These are phyloP conservation scores for Lordiphosa collinella DNA, from an alignment of 1,140 invertebrate genomes.

Conservation along the genomic window DNA sequence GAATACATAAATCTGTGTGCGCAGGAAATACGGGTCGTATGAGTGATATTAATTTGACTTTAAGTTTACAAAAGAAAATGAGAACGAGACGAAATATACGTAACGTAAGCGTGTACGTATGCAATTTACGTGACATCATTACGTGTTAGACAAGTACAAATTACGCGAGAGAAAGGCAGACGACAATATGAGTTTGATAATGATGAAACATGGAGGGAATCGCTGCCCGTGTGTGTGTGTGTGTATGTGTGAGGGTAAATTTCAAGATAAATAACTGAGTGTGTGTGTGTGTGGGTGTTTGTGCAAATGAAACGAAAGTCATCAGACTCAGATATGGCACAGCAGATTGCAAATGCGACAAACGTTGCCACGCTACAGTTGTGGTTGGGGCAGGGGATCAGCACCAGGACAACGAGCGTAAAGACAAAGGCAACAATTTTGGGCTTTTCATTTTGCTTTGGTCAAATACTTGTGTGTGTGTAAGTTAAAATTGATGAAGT, in stretches of 20 bases:
- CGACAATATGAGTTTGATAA: conserved; percentile 76
- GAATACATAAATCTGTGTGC: conserved; percentile 70
- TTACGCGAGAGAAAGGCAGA: conserved; percentile 52
- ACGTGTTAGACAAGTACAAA: conserved; percentile 77
- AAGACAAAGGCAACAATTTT: conserved; percentile 57
- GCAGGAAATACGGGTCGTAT: conserved; percentile 60
- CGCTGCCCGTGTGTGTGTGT: conserved; percentile 14
- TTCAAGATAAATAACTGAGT: conserved; percentile 69
- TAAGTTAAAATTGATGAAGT: conserved; percentile 62
- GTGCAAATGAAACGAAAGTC: conserved; percentile 69
- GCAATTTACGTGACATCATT: conserved; percentile 79
- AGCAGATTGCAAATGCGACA: conserved; percentile 67
- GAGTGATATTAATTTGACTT: conserved; percentile 76
- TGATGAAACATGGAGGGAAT: conserved; percentile 63
- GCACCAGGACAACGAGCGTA: conserved; percentile 19
- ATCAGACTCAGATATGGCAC: conserved; percentile 60
- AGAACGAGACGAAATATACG: conserved; percentile 35
- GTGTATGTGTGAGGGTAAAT: conserved; percentile 33
- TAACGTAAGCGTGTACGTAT: conserved; percentile 65
- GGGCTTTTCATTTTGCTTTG: conserved; percentile 5
- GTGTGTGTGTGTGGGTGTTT: conserved; percentile 14
- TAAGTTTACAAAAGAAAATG: conserved; percentile 36
- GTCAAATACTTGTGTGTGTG: conserved; percentile 14
- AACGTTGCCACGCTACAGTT: conserved; percentile 30
- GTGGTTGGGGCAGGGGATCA: not conserved